phyloP scores from a whole-genome alignment of 2,113 vertebrate species.

The Cromileptes altivelis region DNA sequence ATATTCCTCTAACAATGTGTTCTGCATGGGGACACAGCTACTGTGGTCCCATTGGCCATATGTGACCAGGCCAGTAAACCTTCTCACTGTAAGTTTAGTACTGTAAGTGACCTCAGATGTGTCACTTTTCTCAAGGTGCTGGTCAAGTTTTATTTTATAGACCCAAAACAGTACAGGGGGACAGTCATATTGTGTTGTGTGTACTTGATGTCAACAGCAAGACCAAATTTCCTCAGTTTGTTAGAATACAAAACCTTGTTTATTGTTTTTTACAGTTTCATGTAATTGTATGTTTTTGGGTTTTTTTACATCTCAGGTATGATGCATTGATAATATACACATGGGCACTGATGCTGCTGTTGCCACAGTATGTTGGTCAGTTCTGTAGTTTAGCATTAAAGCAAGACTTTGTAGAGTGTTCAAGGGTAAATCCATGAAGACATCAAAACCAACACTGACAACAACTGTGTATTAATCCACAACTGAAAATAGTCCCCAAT shows the following conservation, averaged over 20 bases:
- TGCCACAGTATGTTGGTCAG: background rate
- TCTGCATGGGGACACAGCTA: constrained; percentile 51
- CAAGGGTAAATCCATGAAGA: background rate
- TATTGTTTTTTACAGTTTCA: constrained; percentile 37
- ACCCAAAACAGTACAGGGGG: background rate
- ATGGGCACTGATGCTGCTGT: constrained; percentile 44
- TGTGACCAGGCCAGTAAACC: constrained; percentile 18
- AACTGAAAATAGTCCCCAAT: background rate
- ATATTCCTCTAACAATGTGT: constrained; percentile 64
- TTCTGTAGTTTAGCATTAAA: constrained; percentile 8
- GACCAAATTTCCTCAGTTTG: constrained; percentile 13
- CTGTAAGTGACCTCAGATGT: constrained; percentile 40
- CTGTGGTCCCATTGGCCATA: constrained; percentile 23
- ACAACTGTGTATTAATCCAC: background rate
- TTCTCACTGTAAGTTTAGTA: constrained; percentile 30
- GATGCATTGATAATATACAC: constrained; percentile 34
- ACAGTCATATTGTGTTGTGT: constrained; percentile 1
- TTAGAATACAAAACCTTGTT: constrained; percentile 12
- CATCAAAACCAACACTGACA: constrained; percentile 1
- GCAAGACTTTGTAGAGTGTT: background rate
- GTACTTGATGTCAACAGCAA: constrained; percentile 42
- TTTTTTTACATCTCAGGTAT: constrained; percentile 69
- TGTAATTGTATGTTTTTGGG: constrained; percentile 21
- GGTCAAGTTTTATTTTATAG: constrained; percentile 16
- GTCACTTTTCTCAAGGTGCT: constrained; percentile 46